Evolutionary conservation across 2,888 invertebrate species (phyloP), one percentile per base, ranked within the genome.

Genomic region (Xestoiulus laeticollis): DNA sequence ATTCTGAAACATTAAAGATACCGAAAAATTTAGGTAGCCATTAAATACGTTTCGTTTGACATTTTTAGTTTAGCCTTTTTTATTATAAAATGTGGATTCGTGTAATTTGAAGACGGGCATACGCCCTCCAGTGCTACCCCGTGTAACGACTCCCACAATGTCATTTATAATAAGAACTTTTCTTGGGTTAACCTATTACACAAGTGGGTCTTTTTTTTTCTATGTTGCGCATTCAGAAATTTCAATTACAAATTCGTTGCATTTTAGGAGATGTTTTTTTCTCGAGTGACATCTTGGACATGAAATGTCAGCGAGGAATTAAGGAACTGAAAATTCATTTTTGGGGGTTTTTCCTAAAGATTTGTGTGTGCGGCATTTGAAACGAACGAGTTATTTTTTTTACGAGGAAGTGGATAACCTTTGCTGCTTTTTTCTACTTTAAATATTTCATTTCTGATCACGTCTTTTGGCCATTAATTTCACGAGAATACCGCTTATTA

Each of bases 11-110:
- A 68, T 68, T 68, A 68, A 68, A 68, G 68, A 22, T 68, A 68
- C 68, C 68, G 68, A 68, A 68, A 68, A 68, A 68, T 68, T 68
- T 68, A 68, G 68, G 68, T 26, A 68, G 68, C 68, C 22, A 68
- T 68, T 68, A 68, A 68, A 68, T 68, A 68, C 68, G 68, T 68
- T 68, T 68, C 68, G 68, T 68, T 68, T 68, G 68, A 68, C 68
- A 68, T 68, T 68, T 68, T n/a, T 68, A 68, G 68, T 68, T 68
- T 68, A 68, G 68, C 22, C n/a, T 68, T 68, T 68, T 68, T 68
- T 68, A 68, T 68, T 68, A 68, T 68, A 68, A 68, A 68, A 68
- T 68, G 68, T 68, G 68, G 68, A 68, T 26, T 68, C 68, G 68
- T 68, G 68, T 68, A 68, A 68, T 68, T 68, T 68, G 22, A 22